Evolutionary conservation across 1,140 invertebrate species (phyloP).

Genomic region (Drosophila santomea): DNA sequence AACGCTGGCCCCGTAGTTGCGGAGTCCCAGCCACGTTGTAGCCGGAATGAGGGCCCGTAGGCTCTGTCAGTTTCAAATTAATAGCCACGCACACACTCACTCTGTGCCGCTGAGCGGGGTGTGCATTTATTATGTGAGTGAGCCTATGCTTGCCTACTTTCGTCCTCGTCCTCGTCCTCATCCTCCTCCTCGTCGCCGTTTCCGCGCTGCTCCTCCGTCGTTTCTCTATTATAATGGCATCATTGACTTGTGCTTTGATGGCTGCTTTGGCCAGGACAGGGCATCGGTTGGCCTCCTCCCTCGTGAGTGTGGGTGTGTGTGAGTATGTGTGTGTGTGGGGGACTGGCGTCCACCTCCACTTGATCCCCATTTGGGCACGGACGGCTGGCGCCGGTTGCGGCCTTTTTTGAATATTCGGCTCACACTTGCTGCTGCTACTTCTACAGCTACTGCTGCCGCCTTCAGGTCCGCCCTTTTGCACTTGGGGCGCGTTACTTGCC

Average conservation of each 20-base stretch:
- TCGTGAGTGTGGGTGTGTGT: background rate
- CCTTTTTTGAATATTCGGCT: slow-evolving; percentile 60
- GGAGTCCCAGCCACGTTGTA: slow-evolving; percentile 62
- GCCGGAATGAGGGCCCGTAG: slow-evolving; percentile 50
- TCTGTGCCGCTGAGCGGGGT: slow-evolving; percentile 27
- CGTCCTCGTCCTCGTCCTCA: slow-evolving; percentile 6
- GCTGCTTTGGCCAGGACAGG: slow-evolving; percentile 46
- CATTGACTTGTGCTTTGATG: slow-evolving; percentile 76
- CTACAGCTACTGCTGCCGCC: slow-evolving; percentile 7
- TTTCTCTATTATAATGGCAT: slow-evolving; percentile 73
- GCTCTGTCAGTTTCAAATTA: slow-evolving; percentile 79
- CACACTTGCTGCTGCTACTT: slow-evolving; percentile 9
- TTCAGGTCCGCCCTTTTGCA: slow-evolving; percentile 34
- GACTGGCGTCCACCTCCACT: slow-evolving; percentile 25
- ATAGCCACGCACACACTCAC: slow-evolving; percentile 60
- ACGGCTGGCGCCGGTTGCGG: slow-evolving; percentile 47
- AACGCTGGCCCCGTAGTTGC: slow-evolving; percentile 42
- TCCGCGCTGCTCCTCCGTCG: slow-evolving; percentile 6
- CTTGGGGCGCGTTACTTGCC: slow-evolving; percentile 35
- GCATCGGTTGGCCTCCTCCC: slow-evolving; percentile 12
- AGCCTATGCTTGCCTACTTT: slow-evolving; percentile 52
- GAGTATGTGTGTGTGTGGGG: slow-evolving; percentile 18
- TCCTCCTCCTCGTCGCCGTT: slow-evolving; percentile 1
- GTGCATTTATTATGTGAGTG: slow-evolving; percentile 39
- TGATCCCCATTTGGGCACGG: slow-evolving; percentile 39